Conservation (phyloP, 2,797 vertebrate genomes). For the Scleropages formosus region DNA sequence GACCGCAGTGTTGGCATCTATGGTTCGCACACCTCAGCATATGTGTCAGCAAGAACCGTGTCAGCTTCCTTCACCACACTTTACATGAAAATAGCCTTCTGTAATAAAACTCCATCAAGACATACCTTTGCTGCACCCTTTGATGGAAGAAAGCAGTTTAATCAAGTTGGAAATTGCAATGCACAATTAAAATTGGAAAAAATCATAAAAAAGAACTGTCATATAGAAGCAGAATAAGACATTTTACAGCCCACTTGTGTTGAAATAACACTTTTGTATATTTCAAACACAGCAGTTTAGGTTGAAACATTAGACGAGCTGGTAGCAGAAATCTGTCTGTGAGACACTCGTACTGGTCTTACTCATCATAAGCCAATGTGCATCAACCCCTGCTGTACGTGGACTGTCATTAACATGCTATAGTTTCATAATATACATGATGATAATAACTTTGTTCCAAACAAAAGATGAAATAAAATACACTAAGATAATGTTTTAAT, state of each 20-base stretch:
- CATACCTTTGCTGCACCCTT: not conserved
- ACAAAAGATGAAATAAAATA: not conserved
- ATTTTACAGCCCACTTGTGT: not conserved
- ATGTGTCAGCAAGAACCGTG: conserved; percentile 3
- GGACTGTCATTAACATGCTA: no score
- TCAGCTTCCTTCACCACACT: not conserved
- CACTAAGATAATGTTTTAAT: not conserved
- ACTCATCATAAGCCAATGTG: not conserved
- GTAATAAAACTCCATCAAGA: not conserved
- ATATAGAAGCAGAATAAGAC: conserved; percentile 4
- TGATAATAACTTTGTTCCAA: not conserved
- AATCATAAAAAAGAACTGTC: not conserved
- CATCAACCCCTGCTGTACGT: not conserved
- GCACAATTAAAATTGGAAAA: conserved; percentile 1
- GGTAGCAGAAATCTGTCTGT: no score
- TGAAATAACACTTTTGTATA: not conserved
- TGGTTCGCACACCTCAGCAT: not conserved
- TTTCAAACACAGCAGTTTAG: no score
- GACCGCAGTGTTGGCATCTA: not conserved
- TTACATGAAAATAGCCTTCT: not conserved
- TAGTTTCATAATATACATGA: not conserved
- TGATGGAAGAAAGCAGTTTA: not conserved
- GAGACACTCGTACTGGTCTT: no score
- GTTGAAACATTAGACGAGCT: no score
- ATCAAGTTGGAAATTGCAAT: not conserved